Evolutionary conservation across 2,888 invertebrate genomes (phyloP), one percentile per base, ranked within the genome.

Genomic region (Epinotia brunnichana): DNA sequence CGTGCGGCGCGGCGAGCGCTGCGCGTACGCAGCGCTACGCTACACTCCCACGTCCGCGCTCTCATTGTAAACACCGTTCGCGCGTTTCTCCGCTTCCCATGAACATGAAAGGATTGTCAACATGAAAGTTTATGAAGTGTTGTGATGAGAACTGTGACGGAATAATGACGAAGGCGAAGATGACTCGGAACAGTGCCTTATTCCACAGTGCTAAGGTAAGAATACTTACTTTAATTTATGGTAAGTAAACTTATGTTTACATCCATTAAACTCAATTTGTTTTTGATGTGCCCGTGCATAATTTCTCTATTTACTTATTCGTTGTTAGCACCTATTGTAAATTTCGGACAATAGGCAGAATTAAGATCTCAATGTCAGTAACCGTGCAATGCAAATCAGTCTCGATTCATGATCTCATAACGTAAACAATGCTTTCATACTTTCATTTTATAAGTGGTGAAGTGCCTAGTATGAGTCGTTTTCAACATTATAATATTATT

Each of bases 171-270:
- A 95, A 95, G 87, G 93, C 94, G 74, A 95, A 94, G 85, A 85
- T 87, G 79, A 93, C 92, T 70, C 85, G 93, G 82, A 94, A 92
- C 76, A 94, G 94, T 83, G 96, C 96, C 77, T 94, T 96, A 74
- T 96, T 95, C 87, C 96, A 96, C 90, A 95, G 96, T 83, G 95
- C 96, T 69, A 96, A 96, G 96, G 96, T 96, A 86, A 93, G 92
- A 82, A 78, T 77, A 48, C 7, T 15, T 77, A 48, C 7, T 15
- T n/a, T n/a, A 7, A n/a, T 13, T n/a, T n/a, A 5, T n/a, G n/a
- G 48, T 48, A n/a, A 48, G 48, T 48, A n/a, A 48, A 48, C n/a
- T 41, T 13, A 48, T 4, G 1, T 15, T 15, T 35, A 35, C 35
- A 79, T 80, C 77, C 68, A 70, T 44, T 53, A 53, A 70, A 57